These are phyloP conservation scores for Oxycera nigricornis DNA, from an alignment of 2,888 invertebrate species.

Conservation along the genomic window DNA sequence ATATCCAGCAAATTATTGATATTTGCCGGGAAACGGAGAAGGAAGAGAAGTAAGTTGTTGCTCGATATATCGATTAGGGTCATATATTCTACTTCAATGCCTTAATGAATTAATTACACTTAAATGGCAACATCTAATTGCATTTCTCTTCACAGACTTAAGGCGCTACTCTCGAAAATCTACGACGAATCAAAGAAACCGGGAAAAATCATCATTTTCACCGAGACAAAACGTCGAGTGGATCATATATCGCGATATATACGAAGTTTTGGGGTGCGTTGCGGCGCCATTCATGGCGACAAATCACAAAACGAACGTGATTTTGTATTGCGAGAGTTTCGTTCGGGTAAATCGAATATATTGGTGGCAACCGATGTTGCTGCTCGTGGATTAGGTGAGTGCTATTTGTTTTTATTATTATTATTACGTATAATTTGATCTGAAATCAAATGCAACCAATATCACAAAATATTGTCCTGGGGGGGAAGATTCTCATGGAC, in stretches of 20 bases:
- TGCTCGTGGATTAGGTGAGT: slow-evolving; percentile 77
- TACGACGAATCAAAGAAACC: slow-evolving; percentile 82
- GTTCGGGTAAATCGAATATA: slow-evolving; percentile 83
- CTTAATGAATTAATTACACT: no score
- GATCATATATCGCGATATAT: slow-evolving; percentile 85
- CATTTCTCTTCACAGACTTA: slow-evolving; percentile 47
- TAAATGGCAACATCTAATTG: not conserved
- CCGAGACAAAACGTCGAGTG: slow-evolving; percentile 94
- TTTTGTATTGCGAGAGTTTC: slow-evolving; percentile 86
- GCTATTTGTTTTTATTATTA: not conserved
- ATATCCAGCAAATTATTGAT: slow-evolving; percentile 84
- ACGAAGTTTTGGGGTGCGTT: slow-evolving; percentile 81
- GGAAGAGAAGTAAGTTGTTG: slow-evolving; percentile 62
- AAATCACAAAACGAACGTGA: slow-evolving; percentile 94
- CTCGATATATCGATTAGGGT: not conserved
- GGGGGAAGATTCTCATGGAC: not conserved
- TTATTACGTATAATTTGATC: no score
- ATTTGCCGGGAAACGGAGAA: slow-evolving; percentile 80
- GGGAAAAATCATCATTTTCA: slow-evolving; percentile 94
- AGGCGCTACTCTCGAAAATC: slow-evolving; percentile 57
- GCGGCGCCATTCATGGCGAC: slow-evolving; percentile 91
- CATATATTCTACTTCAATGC: not conserved
- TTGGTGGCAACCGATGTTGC: slow-evolving; percentile 98
- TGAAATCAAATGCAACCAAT: no score
- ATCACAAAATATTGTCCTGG: not conserved